Evolutionary conservation across 2,113 vertebrate genomes (phyloP).

Genomic region (Pampusana beccarii): DNA sequence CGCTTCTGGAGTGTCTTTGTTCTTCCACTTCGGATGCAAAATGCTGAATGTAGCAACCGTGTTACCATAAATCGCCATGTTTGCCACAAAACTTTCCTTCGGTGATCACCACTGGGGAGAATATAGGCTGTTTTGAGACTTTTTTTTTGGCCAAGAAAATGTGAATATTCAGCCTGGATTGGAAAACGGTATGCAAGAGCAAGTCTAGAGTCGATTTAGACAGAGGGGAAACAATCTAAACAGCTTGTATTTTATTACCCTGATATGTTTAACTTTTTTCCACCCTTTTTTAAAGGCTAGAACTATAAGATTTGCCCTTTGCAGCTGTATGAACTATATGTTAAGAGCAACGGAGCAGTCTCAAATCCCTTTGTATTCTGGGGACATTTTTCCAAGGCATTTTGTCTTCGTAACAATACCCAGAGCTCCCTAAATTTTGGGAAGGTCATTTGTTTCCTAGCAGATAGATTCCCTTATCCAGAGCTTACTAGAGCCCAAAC

Average conservation of each 20-base stretch:
- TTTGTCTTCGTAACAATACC: conserved; percentile 61
- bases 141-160: not conserved
- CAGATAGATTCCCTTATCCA: conserved; percentile 67
- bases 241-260: conserved; percentile 17
- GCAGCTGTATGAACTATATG: conserved; percentile 38
- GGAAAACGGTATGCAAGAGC: not conserved
- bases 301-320: conserved; percentile 25
- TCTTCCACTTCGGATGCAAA: not conserved
- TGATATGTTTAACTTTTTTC: conserved; percentile 25
- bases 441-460: conserved; percentile 71
- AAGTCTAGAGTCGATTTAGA: not conserved
- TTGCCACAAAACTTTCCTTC: not conserved
- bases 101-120: not conserved
- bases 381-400: conserved; percentile 52
- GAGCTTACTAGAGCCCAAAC: conserved; percentile 64
- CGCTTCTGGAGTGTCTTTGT: not conserved
- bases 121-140: not conserved
- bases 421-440: conserved; percentile 61
- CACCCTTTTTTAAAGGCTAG: conserved; percentile 9
- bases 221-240: not conserved
- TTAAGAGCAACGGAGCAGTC: conserved; percentile 17
- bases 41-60: not conserved
- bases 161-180: not conserved
- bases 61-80: fast-evolving
- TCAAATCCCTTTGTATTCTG: conserved; percentile 41